phyloP scores from a whole-genome alignment of 2,797 vertebrate genomes.

The Oryzias sinensis region DNA sequence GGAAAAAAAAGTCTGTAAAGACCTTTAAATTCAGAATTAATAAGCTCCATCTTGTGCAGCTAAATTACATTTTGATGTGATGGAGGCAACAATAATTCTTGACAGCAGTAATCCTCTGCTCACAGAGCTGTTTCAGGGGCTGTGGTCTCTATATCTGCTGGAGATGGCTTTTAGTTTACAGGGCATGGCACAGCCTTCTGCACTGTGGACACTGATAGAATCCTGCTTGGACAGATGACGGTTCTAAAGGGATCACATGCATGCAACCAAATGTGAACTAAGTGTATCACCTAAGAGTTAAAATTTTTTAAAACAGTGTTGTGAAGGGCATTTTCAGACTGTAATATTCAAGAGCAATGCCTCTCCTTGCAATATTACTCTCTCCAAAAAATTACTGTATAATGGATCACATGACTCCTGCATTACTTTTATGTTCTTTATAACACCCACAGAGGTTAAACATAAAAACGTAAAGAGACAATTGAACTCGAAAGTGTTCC shows the following conservation, averaged over 20 bases:
- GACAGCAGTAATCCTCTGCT: neutral
- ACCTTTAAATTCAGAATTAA: constrained; percentile 11
- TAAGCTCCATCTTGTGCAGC: constrained; percentile 6
- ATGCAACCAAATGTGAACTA: no score
- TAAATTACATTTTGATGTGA: constrained; percentile 9
- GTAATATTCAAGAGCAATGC: no score
- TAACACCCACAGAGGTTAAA: no score
- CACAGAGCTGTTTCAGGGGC: neutral
- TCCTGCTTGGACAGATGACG: constrained; percentile 3
- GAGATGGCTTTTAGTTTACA: neutral
- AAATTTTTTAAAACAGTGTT: no score
- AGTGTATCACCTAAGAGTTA: no score
- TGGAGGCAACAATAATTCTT: neutral
- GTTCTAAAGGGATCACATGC: neutral
- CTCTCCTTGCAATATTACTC: no score
- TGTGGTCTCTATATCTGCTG: constrained; percentile 4
- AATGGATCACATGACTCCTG: no score
- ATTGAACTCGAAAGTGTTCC: no score
- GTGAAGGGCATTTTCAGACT: no score
- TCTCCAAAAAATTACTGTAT: no score
- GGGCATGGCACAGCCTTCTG: constrained; percentile 1
- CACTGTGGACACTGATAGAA: neutral
- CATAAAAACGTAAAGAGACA: no score
- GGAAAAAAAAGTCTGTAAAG: neutral
- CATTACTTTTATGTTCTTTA: no score